These are phyloP conservation scores for Axis porcinus DNA, from an alignment of 2,113 vertebrate species.

Conservation along the genomic window DNA sequence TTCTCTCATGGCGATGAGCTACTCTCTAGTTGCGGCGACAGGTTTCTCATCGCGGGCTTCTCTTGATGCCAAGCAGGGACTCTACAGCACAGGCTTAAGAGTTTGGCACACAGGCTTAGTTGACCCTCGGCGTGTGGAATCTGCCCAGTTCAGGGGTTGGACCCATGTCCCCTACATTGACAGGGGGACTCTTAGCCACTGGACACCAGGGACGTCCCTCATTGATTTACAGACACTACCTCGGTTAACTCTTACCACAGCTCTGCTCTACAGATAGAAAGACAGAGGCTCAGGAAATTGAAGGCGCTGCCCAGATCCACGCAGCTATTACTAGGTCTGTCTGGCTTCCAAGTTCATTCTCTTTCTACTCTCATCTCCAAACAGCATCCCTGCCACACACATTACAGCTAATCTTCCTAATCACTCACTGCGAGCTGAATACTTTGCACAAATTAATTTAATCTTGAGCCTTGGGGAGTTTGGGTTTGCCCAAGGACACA, in stretches of 20 bases:
- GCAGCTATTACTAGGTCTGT: background rate
- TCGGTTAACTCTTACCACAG: background rate
- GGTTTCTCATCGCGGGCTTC: background rate
- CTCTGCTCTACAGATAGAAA: background rate
- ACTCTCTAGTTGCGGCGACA: rapidly evolving
- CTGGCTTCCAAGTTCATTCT: background rate
- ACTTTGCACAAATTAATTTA: background rate
- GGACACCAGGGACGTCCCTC: background rate
- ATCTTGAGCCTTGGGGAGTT: background rate
- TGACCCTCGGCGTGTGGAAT: background rate
- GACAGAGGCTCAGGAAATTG: background rate
- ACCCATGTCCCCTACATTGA: background rate
- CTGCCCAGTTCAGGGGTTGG: background rate
- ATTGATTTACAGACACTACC: background rate
- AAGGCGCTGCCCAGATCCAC: background rate
- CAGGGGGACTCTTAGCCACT: background rate
- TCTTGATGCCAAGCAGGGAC: background rate
- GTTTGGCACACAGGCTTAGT: background rate
- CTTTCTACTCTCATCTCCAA: background rate
- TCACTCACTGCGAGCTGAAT: background rate
- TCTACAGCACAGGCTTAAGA: background rate
- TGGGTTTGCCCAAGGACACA: background rate
- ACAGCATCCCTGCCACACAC: background rate
- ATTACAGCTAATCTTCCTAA: background rate
- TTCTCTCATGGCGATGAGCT: background rate